Evolutionary conservation across 53 echinoderm and acorn worm species (phyloP), one percentile per base, ranked within the genome.

Genomic region (Mesocentrotus franciscanus): DNA sequence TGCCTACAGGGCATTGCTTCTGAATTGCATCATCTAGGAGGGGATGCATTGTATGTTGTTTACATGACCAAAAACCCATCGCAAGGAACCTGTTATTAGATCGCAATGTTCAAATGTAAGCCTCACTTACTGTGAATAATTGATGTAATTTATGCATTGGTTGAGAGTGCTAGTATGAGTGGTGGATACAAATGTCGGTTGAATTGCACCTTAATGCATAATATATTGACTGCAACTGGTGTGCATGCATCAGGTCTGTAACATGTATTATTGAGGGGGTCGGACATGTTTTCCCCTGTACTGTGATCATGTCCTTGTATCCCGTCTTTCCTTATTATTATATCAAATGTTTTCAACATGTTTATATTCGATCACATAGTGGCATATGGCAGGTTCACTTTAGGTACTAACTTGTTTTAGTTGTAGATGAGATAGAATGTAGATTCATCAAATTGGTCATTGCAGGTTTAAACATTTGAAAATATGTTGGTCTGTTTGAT

Each of bases 21-120:
- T 27, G 22, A 18, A 81, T 42, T 17, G 39, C 33, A 13, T 81
- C 42, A 42, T 81, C 36, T 20, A 8, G 17, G 42, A 42, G 18
- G 42, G 20, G 81, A 81, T 81, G 81, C 81, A 42, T 42, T 81
- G 81, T 81, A 81, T 42, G 81, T 42, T 36, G 81, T 81, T 81
- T 12, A 81, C 42, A 42, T 81, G 81, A 81, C 81, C 36, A 81
- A 81, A 42, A 81, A 36, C 34, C 81, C 9, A 18, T 42, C 42
- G 29, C 17, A 90, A 60, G 36, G 59, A 90, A 90, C 49, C 85
- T 85, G 55, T 4, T 56, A 85, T 90, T 27, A 59, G 59, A 58
- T 61, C 90, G 60, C 27, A 90, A 90, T 90, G 90, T 49, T 9
- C 33, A 61, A 90, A 90, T 90, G 90, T 90, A 90, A 90, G 90